These are phyloP conservation scores for Trichomycterus rosablanca DNA, from an alignment of 2,113 vertebrate species.

Conservation along the genomic window DNA sequence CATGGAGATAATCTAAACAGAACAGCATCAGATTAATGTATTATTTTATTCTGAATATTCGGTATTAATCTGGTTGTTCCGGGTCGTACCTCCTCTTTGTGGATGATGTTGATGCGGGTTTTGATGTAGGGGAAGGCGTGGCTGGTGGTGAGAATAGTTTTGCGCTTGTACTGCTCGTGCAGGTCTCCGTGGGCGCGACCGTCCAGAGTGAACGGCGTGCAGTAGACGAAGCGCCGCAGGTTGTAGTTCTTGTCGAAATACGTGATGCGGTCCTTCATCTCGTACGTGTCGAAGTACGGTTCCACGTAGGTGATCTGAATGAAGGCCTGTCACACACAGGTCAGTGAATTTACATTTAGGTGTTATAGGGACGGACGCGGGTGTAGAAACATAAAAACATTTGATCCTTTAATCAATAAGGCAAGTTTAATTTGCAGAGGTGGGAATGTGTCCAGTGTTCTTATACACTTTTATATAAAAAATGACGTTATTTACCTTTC, in stretches of 20 bases:
- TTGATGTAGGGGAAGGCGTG: conserved; percentile 98
- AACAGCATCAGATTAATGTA: background rate
- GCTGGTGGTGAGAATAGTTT: conserved; percentile 93
- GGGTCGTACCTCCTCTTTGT: conserved; percentile 86
- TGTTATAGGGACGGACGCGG: no score
- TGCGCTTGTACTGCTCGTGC: conserved; percentile 95
- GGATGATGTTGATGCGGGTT: conserved; percentile 95
- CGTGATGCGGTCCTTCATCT: conserved; percentile 98
- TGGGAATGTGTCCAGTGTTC: no score
- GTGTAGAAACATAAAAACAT: no score
- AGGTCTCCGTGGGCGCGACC: conserved; percentile 94
- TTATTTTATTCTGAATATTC: no score
- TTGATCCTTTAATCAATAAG: no score
- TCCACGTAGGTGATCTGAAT: conserved; percentile 98
- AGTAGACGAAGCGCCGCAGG: conserved; percentile 94
- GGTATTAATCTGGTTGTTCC: no score
- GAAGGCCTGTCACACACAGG: conserved; percentile 74
- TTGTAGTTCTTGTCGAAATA: conserved; percentile 99
- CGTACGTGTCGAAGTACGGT: conserved; percentile 94
- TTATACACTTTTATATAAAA: no score
- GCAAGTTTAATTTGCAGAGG: no score
- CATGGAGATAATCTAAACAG: conserved; percentile 84
- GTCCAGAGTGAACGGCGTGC: conserved; percentile 95
- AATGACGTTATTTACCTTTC: no score
- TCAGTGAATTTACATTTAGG: background rate